Evolutionary conservation across 2,888 invertebrate species (phyloP).

Genomic region (Seladonia tumulorum): DNA sequence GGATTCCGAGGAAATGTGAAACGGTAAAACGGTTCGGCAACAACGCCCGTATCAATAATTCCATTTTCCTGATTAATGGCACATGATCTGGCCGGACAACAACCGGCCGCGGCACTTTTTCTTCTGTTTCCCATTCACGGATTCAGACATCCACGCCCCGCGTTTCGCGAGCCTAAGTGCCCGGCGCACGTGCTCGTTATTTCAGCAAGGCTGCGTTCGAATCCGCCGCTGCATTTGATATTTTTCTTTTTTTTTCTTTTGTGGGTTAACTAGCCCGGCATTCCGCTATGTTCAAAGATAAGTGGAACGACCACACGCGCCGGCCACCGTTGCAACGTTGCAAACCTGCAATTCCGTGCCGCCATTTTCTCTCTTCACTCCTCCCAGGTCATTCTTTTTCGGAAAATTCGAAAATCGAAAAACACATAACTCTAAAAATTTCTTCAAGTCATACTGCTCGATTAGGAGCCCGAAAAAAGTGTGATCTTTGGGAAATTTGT

Average conservation of each 20-base stretch:
- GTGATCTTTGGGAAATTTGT: no score
- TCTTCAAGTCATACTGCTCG: no score
- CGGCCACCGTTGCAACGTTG: conserved; percentile 31
- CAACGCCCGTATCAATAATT: not conserved
- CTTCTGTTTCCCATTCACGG: conserved; percentile 37
- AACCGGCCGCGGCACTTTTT: conserved; percentile 22
- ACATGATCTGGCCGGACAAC: conserved; percentile 6
- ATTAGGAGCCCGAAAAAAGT: no score
- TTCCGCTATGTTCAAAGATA: conserved; percentile 76
- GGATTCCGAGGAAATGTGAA: not conserved
- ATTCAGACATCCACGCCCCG: conserved; percentile 12
- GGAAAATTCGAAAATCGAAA: no score
- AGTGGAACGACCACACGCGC: conserved; percentile 73
- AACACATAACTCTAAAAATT: no score
- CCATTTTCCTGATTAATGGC: conserved; percentile 30
- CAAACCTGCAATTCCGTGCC: conserved; percentile 13
- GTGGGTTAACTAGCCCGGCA: conserved; percentile 76
- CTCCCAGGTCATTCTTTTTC: no score
- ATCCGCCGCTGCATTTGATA: conserved; percentile 44
- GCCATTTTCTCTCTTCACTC: not conserved
- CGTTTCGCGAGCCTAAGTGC: not conserved
- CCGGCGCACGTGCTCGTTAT: conserved; percentile 58
- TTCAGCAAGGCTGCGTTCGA: conserved; percentile 61
- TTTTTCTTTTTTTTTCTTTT: conserved; percentile 56
- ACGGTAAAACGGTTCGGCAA: no score